Base-by-base conservation (phyloP, 1,140 invertebrate genomes). In the Sitobion miscanthi region DNA sequence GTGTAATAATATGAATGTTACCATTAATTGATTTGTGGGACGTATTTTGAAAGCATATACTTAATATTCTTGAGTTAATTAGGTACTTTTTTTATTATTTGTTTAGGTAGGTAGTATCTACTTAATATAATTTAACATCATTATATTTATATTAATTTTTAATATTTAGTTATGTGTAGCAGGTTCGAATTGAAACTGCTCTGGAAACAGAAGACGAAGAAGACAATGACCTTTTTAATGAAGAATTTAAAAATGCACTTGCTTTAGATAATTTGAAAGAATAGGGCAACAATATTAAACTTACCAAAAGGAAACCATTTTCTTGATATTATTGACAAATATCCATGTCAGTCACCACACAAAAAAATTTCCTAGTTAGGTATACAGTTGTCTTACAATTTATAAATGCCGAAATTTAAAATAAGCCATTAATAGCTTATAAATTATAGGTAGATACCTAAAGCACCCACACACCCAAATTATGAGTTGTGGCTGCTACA, bases 191-290 rank as follows among this genome's bases (percentile, higher is more conserved):
- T 38, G 94, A 94, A 94, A 57, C 85, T 9, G 77, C 93, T 57
- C 95, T 97, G 93, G 98, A 97, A 6, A 98, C 98, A 94, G 98
- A 98, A 96, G 98, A 98, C 94, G 97, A 97, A 94, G 96, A 97
- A 94, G 96, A 96, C 94, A 95, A 95, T 47, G 93, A 90, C 14
- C 57, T 93, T 21, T 95, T 96, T 89, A 95, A 96, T 77, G 96
- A 96, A 93, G 96, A 96, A 94, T 96, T 96, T 94, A 96, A 96
- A 94, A 96, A 96, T 25, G 95, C 97, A 96, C 95, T 95, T 97
- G 93, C 96, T 96, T 77, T 97, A 47, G 77, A 94, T 97, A 95
- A 96, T 96, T 62, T 82, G n/a, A 85, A 83, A 82, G 88, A 93
- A 49, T 85, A 54, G 69, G 69, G 35, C 23, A 88, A 54, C 11